Evolutionary conservation across 2,888 invertebrate species (phyloP).

Genomic region (Dilophus febrilis): DNA sequence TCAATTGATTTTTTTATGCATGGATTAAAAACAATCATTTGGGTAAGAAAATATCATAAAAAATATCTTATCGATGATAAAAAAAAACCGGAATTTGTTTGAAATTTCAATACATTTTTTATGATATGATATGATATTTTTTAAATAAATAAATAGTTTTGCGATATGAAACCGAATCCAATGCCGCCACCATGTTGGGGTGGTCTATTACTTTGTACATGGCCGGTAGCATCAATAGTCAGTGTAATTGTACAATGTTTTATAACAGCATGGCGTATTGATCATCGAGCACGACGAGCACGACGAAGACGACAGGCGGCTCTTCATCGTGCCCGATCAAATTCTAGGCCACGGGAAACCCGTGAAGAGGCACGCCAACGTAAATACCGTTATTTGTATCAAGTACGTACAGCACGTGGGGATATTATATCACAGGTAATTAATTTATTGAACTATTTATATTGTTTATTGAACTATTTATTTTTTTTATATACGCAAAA

Average conservation of each 20-base stretch:
- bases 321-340: constrained; percentile 16
- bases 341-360: constrained; percentile 50
- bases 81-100: background rate
- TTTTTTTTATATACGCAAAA: background rate
- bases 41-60: constrained; percentile 17
- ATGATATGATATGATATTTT: no score
- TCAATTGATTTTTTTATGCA: constrained; percentile 30
- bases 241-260: constrained; percentile 30
- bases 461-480: background rate
- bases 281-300: constrained; percentile 24
- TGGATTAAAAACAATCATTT: constrained; percentile 25
- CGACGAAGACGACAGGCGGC: constrained; percentile 13
- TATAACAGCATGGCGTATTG: constrained; percentile 30
- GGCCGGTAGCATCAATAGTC: constrained; percentile 27
- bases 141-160: no score
- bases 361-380: constrained; percentile 65
- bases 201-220: constrained; percentile 26
- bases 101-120: background rate
- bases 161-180: constrained; percentile 28
- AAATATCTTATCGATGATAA: no score
- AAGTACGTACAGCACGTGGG: constrained; percentile 74
- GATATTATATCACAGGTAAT: constrained; percentile 82
- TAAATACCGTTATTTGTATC: constrained; percentile 75
- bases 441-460: no score
- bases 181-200: constrained; percentile 29